phyloP scores from a whole-genome alignment of 2,888 invertebrate genomes.

The Nesidiocoris tenuis region DNA sequence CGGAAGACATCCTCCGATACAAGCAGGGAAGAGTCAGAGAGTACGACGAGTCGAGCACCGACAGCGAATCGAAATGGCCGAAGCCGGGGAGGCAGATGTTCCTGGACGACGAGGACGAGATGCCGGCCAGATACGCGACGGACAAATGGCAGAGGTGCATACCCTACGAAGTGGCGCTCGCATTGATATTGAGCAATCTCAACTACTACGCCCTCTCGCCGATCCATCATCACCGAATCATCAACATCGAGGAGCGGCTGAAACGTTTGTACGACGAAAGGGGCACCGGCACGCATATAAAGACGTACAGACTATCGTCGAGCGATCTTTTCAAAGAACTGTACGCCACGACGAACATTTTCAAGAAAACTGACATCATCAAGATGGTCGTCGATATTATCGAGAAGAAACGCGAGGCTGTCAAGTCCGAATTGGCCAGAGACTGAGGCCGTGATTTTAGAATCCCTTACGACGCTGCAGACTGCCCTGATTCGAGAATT shows the following conservation, averaged over 20 bases:
- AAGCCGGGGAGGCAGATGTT: constrained; percentile 28
- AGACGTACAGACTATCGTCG: constrained; percentile 6
- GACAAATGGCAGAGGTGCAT: constrained; percentile 34
- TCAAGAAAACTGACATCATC: constrained; percentile 31
- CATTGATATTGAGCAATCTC: constrained; percentile 32
- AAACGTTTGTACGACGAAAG: constrained; percentile 25
- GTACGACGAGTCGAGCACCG: constrained; percentile 26
- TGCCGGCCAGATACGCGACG: constrained; percentile 21
- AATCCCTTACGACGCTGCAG: too few species aligned
- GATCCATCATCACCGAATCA: constrained; percentile 34
- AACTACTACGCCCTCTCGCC: constrained; percentile 41
- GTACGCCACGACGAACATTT: constrained; percentile 13
- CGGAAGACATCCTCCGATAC: constrained; percentile 26
- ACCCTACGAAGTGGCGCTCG: constrained; percentile 35
- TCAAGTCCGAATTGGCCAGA: constrained; percentile 2
- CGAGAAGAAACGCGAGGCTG: constrained; percentile 7
- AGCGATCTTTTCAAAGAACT: constrained; percentile 36
- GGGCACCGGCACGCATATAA: constrained; percentile 23
- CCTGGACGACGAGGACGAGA: constrained; percentile 37
- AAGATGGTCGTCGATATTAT: constrained; percentile 14
- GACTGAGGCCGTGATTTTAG: neutral
- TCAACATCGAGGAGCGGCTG: constrained; percentile 27
- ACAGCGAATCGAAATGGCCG: constrained; percentile 29
- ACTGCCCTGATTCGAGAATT: too few species aligned
- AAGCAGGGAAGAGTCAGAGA: constrained; percentile 17